phyloP scores from a whole-genome alignment of 2,797 vertebrate species.

The Acropternis orthonyx region DNA sequence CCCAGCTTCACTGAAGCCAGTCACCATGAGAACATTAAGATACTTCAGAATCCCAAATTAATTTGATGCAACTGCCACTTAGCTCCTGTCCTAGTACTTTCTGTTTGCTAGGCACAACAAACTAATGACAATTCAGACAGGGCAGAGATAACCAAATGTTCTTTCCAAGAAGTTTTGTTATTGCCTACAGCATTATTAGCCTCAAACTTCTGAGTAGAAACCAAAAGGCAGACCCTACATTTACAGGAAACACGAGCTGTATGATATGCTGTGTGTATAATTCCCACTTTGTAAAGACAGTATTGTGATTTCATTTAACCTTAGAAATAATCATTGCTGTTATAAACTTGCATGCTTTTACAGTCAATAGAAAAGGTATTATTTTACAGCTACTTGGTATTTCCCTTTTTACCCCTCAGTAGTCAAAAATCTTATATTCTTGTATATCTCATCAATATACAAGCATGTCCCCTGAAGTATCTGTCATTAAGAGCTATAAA shows the following conservation, averaged over 20 bases:
- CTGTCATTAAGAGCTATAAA: slow-evolving; percentile 52
- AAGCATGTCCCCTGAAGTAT: background rate
- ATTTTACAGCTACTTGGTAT: background rate
- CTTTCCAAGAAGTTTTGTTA: background rate
- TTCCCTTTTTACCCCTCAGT: background rate
- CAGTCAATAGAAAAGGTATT: background rate
- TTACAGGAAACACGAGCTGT: background rate
- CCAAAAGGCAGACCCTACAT: background rate
- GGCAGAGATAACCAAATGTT: background rate
- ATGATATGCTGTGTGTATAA: background rate
- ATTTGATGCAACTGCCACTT: slow-evolving; percentile 13
- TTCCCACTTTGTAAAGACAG: background rate
- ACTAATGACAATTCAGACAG: background rate
- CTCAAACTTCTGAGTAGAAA: background rate
- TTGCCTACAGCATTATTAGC: background rate
- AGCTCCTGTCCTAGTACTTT: slow-evolving; percentile 25
- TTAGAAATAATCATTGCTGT: background rate
- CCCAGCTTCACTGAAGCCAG: background rate
- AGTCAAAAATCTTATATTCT: background rate
- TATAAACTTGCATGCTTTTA: background rate
- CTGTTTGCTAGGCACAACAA: background rate
- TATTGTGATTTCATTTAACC: background rate
- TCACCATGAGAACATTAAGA: background rate
- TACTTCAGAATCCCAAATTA: slow-evolving; percentile 36
- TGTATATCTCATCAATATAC: background rate